These are phyloP conservation scores for Lepidocyrtinus sp. DNA, from an alignment of 2,888 invertebrate genomes.

Conservation along the genomic window DNA sequence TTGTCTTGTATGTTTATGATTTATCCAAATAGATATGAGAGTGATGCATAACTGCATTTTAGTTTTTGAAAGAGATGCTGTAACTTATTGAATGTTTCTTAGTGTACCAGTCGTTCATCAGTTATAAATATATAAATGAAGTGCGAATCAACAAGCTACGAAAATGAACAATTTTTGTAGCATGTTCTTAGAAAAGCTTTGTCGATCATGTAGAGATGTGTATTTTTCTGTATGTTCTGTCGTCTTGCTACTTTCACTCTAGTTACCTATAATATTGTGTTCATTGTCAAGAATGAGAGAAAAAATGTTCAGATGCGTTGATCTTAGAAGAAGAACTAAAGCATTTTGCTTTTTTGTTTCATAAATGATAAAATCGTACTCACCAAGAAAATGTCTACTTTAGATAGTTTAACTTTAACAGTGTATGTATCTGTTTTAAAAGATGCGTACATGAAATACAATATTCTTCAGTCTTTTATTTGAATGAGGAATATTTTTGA, in stretches of 20 bases:
- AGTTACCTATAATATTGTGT: neutral
- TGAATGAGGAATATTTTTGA: slow-evolving; percentile 27
- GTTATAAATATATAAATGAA: neutral
- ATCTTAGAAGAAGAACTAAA: too few relatives aligned
- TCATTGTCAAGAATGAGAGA: neutral
- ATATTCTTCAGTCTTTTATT: neutral
- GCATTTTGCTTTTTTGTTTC: neutral
- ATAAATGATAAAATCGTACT: neutral
- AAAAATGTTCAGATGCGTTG: too few relatives aligned
- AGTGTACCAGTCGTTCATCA: neutral
- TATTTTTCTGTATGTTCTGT: neutral
- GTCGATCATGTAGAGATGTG: neutral
- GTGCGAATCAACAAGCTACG: neutral
- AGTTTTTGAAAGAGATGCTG: neutral
- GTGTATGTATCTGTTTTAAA: neutral
- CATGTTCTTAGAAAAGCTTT: neutral
- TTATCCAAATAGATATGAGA: neutral
- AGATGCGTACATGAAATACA: neutral
- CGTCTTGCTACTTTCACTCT: neutral
- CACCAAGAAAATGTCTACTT: neutral
- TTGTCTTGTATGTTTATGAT: neutral
- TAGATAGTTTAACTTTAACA: neutral
- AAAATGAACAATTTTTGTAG: neutral
- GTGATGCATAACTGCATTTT: neutral
- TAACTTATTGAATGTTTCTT: neutral